Conservation (phyloP, 2,113 vertebrate genomes). For the Cyanoramphus novaezelandiae region DNA sequence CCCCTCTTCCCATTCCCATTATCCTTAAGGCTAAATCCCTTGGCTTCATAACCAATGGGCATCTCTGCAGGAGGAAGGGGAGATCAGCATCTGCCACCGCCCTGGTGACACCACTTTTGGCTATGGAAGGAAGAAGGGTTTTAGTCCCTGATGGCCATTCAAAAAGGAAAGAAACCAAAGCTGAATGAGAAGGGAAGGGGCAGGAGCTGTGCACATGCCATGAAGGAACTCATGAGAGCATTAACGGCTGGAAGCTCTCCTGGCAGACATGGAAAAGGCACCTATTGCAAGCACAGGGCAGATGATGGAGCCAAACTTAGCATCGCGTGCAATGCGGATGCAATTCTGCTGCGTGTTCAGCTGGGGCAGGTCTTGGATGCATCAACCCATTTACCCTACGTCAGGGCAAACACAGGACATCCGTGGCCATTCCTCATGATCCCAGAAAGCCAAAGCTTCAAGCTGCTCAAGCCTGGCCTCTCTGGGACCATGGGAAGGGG, state of each 20-base stretch:
- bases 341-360: background rate
- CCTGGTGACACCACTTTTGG: background rate
- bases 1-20: background rate
- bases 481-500: background rate
- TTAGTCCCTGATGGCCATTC: background rate
- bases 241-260: background rate
- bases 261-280: background rate
- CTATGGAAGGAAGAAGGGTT: background rate
- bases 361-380: background rate
- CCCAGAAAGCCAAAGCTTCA: background rate
- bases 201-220: slow-evolving; percentile 38
- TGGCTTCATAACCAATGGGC: background rate
- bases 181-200: slow-evolving; percentile 25
- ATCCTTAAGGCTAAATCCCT: background rate
- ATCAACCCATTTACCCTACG: fast-evolving
- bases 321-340: background rate
- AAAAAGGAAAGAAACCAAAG: slow-evolving; percentile 7
- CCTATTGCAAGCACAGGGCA: background rate
- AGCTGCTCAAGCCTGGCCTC: background rate
- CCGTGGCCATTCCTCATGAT: background rate
- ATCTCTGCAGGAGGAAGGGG: background rate
- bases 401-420: background rate
- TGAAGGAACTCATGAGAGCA: background rate
- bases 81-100: fast-evolving
- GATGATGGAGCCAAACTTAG: background rate